Base-by-base conservation (phyloP, 1,140 invertebrate species). In the Potamilus streckersoni region DNA sequence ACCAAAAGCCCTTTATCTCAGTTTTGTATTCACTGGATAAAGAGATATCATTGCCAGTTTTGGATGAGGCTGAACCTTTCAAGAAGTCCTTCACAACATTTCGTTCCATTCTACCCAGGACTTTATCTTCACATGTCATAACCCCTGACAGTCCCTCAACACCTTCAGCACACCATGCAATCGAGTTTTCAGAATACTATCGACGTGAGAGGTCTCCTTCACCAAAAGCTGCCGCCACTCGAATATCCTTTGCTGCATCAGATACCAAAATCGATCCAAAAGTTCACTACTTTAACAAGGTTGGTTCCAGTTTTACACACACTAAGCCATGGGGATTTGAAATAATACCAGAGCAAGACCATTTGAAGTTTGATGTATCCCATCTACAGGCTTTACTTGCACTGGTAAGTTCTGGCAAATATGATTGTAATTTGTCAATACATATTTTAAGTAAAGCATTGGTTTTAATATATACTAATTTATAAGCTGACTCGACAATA, bases 81-180 rank as follows among this genome's bases (percentile, higher is more conserved):
- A 92, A 91, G 82, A 91, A 85, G 80, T 69, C 82, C 56, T 90
- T 91, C 75, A 87, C 85, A 31, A 88, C 86, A 58, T 92, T 91
- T 80, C 86, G 95, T 69, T 94, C 96, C 0, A 97, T 97, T 56
- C 96, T 98, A 84, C 96, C 96, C 0, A 92, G 96, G n/a, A 97
- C 96, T 49, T 91, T 98, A 79, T 97, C 96, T 0, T 93, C 94
- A 5, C 95, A 95, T 87, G 90, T 97, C 70, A 80, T 87, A 2
- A 83, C 80, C 15, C 75, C 81, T 3, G 83, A 86, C n/a, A 80
- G 75, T 4, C 68, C 75, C 0, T 77, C 69, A 59, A 74, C 65
- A 58, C 79, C 68, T n/a, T 73, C 66, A 16, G 67, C 66, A 67
- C 66, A 49, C n/a, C 67, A 56, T 1, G 69, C 72, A 8, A 71